Percentiles rank a stretch among this genome's conserved stretches.
phyloP scores from a whole-genome alignment of 2,888 invertebrate genomes.

The Drosophila rubida region DNA sequence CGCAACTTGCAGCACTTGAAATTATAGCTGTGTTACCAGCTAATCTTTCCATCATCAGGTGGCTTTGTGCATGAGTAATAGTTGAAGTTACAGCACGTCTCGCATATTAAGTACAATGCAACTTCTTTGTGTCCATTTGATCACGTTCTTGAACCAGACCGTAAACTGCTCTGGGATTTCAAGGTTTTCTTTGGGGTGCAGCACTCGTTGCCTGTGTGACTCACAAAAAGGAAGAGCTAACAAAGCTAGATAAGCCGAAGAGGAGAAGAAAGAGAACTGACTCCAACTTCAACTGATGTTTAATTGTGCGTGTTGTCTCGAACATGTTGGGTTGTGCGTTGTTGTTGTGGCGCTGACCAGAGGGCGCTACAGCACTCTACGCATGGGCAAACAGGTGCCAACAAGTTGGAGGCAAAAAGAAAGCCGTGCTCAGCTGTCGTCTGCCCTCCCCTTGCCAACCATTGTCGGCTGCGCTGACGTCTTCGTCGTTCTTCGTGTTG shows the following conservation, averaged over 20 bases:
- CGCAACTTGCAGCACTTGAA: too few species aligned
- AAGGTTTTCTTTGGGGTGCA: conserved; percentile 44
- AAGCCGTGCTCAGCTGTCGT: conserved; percentile 49
- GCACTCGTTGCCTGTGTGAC: conserved; percentile 23
- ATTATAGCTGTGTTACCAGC: not conserved
- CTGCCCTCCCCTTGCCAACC: not conserved
- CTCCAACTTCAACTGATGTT: not conserved
- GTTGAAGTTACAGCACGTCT: conserved; percentile 14
- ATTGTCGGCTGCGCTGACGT: not conserved
- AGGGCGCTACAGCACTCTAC: conserved; percentile 13
- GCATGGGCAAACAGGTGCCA: conserved; percentile 33
- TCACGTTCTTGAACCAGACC: conserved; percentile 27
- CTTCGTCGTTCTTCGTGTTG: not conserved
- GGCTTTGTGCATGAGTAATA: conserved; percentile 6
- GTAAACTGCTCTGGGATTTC: conserved; percentile 16
- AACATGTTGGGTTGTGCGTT: not conserved
- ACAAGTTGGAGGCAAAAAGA: conserved; percentile 59
- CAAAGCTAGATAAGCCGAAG: not conserved
- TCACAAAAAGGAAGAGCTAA: conserved; percentile 28
- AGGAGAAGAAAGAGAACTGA: not conserved
- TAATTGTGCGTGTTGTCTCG: not conserved
- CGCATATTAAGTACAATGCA: not conserved
- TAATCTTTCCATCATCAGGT: conserved; percentile 6
- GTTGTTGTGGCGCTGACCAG: not conserved
- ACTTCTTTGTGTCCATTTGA: conserved; percentile 30